A percentile compares a stretch with the other conserved stretches of the same genome.
phyloP scores from a whole-genome alignment of 2,113 vertebrate genomes.

The Piprites chloris region DNA sequence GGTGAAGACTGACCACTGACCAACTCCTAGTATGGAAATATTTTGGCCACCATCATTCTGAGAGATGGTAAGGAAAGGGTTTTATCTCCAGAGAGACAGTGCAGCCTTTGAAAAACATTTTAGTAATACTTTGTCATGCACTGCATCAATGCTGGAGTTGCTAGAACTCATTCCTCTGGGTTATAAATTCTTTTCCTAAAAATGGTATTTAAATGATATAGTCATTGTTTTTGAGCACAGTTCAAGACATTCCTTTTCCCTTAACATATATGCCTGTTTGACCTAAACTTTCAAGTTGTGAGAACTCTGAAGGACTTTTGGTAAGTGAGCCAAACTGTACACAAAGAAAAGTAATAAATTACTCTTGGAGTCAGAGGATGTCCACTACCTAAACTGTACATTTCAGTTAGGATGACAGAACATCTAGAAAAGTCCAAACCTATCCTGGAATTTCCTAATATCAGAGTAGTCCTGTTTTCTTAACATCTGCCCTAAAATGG shows the following conservation, averaged over 20 bases:
- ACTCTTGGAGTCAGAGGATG: neutral
- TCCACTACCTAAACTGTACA: neutral
- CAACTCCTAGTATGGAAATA: neutral
- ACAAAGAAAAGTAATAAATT: neutral
- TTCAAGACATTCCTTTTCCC: slow-evolving; percentile 31
- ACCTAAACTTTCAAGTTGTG: neutral
- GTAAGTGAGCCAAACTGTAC: neutral
- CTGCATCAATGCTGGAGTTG: neutral
- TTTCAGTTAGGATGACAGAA: neutral
- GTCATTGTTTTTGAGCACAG: slow-evolving; percentile 21
- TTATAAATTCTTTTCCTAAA: neutral
- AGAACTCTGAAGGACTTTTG: neutral
- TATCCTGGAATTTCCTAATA: neutral
- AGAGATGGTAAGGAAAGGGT: neutral
- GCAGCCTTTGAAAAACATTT: slow-evolving; percentile 35
- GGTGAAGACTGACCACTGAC: slow-evolving; percentile 15
- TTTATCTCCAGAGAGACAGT: neutral
- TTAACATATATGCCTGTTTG: neutral
- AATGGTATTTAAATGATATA: neutral
- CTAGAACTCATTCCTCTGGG: slow-evolving; percentile 31
- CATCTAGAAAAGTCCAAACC: neutral
- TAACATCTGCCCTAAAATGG: neutral
- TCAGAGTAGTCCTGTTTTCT: neutral
- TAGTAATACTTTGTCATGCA: slow-evolving; percentile 27
- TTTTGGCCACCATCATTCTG: neutral